phyloP scores from a whole-genome alignment of 2,888 invertebrate genomes.

The Caenorhabditis sp. region DNA sequence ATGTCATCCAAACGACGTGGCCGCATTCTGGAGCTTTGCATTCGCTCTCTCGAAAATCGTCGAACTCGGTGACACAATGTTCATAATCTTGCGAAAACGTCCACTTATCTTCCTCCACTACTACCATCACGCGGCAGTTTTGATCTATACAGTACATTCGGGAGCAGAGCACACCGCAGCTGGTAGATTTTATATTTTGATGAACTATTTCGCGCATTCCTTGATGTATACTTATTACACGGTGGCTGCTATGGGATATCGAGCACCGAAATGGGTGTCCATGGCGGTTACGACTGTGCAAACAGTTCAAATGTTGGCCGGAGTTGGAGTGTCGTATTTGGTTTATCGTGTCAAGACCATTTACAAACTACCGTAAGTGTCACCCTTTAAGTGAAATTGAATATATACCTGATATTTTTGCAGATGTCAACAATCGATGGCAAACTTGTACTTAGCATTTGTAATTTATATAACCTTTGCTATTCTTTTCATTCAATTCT shows the following conservation, averaged over 20 bases:
- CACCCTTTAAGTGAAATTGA: too few relatives aligned
- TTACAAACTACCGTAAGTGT: constrained; percentile 32
- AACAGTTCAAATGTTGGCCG: constrained; percentile 67
- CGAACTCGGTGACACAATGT: constrained; percentile 69
- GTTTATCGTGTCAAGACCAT: constrained; percentile 63
- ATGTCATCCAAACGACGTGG: constrained; percentile 57
- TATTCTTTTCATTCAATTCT: constrained; percentile 67
- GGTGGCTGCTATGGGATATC: constrained; percentile 72
- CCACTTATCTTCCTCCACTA: constrained; percentile 70
- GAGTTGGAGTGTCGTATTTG: constrained; percentile 62
- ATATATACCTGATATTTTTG: too few relatives aligned
- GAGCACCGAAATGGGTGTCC: constrained; percentile 75
- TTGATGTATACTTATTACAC: constrained; percentile 75
- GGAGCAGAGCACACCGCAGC: constrained; percentile 70
- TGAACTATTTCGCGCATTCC: constrained; percentile 75
- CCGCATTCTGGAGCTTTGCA: constrained; percentile 62
- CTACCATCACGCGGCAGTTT: constrained; percentile 71
- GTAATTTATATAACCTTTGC: constrained; percentile 67
- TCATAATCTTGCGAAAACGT: constrained; percentile 67
- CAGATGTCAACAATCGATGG: constrained; percentile 64
- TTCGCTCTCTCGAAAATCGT: constrained; percentile 69
- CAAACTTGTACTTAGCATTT: constrained; percentile 66
- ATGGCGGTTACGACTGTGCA: constrained; percentile 68
- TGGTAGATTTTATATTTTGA: constrained; percentile 71
- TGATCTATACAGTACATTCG: constrained; percentile 70